A percentile compares a stretch with the other conserved stretches of the same genome.
Evolutionary conservation across 2,797 vertebrate species (phyloP).

Genomic region (Brachymystax lenok): DNA sequence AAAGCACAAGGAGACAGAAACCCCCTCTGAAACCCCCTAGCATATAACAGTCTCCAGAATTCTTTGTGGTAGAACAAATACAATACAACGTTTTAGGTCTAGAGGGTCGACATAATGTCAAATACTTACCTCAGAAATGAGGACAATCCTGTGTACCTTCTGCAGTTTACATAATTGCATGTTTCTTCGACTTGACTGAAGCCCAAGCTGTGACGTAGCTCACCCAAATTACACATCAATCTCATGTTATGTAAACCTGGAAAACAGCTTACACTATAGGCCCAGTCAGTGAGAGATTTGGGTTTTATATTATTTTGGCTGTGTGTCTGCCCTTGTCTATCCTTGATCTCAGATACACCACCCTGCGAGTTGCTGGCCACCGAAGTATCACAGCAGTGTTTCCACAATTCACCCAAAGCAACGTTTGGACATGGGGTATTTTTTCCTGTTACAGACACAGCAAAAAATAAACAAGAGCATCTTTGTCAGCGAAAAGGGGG

Average conservation of each 20-base stretch:
- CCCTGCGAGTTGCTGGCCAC: neutral
- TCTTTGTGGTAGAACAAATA: constrained; percentile 11
- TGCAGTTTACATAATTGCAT: neutral
- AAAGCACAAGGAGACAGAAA: constrained; percentile 72
- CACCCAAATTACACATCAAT: neutral
- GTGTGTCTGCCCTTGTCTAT: neutral
- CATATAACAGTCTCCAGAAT: constrained; percentile 59
- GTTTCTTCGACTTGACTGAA: neutral
- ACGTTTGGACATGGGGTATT: neutral
- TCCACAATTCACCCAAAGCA: neutral
- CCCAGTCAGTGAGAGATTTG: neutral
- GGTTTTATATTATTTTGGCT: neutral
- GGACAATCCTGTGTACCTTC: neutral
- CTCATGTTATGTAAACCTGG: neutral
- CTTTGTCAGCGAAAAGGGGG: constrained; percentile 23
- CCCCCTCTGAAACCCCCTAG: constrained; percentile 38
- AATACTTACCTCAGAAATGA: neutral
- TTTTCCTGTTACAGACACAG: neutral
- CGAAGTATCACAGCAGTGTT: neutral
- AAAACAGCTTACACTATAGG: neutral
- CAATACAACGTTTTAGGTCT: neutral
- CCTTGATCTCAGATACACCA: neutral
- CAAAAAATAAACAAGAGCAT: constrained; percentile 41
- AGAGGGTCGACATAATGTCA: neutral
- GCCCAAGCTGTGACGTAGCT: neutral